A percentile compares a stretch with the other conserved stretches of the same genome.
Conservation (phyloP, 2,888 invertebrate genomes). For the Ariolimax columbianus region DNA sequence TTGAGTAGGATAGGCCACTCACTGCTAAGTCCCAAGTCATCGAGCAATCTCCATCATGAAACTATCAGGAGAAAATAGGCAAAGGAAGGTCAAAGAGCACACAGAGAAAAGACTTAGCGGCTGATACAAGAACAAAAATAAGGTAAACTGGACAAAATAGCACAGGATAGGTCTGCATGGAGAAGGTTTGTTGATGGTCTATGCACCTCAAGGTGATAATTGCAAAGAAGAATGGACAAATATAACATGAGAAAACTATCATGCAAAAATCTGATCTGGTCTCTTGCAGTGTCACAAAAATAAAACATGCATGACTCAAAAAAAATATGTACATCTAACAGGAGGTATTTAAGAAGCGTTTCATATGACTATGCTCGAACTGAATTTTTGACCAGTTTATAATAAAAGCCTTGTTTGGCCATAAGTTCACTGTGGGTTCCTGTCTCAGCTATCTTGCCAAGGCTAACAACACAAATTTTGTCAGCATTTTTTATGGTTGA, state of each 20-base stretch:
- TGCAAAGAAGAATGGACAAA: no score
- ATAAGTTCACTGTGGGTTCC: constrained; percentile 74
- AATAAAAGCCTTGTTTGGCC: constrained; percentile 73
- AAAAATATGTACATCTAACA: constrained; percentile 13
- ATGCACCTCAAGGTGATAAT: no score
- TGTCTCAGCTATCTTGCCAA: constrained; percentile 74
- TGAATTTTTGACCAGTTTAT: constrained; percentile 63
- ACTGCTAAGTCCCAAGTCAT: no score
- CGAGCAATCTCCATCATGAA: no score
- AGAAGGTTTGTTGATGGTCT: no score
- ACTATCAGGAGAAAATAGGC: no score
- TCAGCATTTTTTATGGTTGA: constrained; percentile 90
- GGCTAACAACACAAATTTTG: constrained; percentile 79
- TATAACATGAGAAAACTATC: neutral
- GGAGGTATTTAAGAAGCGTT: neutral
- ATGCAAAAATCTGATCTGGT: neutral
- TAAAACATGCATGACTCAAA: neutral
- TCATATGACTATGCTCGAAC: constrained; percentile 3
- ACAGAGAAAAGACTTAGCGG: no score
- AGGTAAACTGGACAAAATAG: no score
- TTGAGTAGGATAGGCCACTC: no score
- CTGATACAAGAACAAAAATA: no score
- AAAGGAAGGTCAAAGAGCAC: no score
- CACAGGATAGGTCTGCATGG: no score
- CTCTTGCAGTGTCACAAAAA: neutral